Base-by-base conservation (phyloP, 2,888 invertebrate genomes). In the Zaprionus bogoriensis region DNA sequence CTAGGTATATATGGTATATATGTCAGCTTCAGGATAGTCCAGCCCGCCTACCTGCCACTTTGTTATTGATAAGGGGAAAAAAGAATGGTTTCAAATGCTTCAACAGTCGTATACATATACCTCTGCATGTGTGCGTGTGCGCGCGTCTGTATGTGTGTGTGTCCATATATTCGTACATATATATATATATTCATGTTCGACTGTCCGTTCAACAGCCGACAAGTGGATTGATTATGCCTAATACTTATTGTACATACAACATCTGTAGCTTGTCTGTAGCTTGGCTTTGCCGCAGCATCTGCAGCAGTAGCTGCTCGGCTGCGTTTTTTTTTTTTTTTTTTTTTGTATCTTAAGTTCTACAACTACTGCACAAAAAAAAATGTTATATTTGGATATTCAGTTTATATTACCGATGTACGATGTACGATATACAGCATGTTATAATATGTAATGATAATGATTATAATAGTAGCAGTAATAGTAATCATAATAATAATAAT, bases 191-290 rank as follows among this genome's bases (percentile, higher is more conserved):
- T n/a, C n/a, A 27, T 30, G 12, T 30, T 19, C 19, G 9, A 39
- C 19, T 39, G 19, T 10, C 39, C 39, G 20, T 39, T 39, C 20
- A 39, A 22, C 39, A 39, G 20, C 20, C 17, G 23, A 14, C 17
- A 17, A 2, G n/a, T 20, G 5, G 4, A 22, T 14, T 32, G 19
- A 2, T 6, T 20, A 39, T n/a, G n/a, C n/a, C 27, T 55, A 57
- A 51, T 67, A 72, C 65, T 55, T 55, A 71, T 65, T 51, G 22
- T 71, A 55, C 57, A 65, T 44, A 51, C 22, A 70, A 60, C 60
- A 67, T 54, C 25, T 12, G 20, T 2, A 27, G 5, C 27, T 27
- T 7, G 10, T 30, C 41, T 58, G 36, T 54, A 42, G 66, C 73
- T 59, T 66, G 67, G 73, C 73, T 72, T 58, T 30, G 48, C 50